These are phyloP conservation scores for Paraescarpia echinospica DNA, from an alignment of 1,140 invertebrate genomes.

Conservation along the genomic window DNA sequence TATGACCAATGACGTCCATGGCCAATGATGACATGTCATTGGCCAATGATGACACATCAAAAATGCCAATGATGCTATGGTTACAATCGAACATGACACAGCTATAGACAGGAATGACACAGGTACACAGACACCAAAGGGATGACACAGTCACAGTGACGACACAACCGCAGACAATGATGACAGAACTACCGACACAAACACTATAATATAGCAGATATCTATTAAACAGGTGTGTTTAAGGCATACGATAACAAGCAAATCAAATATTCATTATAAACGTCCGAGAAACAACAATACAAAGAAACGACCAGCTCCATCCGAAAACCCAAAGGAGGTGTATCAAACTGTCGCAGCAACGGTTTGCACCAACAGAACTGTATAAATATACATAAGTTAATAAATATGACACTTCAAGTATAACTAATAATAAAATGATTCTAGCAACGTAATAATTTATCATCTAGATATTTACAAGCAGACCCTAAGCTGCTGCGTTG, in stretches of 20 bases:
- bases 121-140: neutral
- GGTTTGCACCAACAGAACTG: neutral
- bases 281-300: neutral
- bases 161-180: neutral
- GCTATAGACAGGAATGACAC: neutral
- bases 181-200: neutral
- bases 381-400: neutral
- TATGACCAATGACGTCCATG: neutral
- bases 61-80: neutral
- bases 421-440: conserved; percentile 2
- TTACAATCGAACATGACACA: neutral
- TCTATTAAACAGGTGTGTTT: neutral
- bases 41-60: neutral
- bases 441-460: neutral
- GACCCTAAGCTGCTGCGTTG: neutral
- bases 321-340: neutral
- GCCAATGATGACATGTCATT: neutral
- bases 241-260: neutral
- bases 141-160: neutral
- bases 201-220: conserved; percentile 1
- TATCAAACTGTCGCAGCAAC: neutral
- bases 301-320: neutral
- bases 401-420: conserved; percentile 6
- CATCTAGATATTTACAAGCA: neutral
- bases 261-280: neutral